Percentiles rank a stretch among this genome's conserved stretches.
Evolutionary conservation across 1,140 invertebrate genomes (phyloP).

Genomic region (Oppia nitens): DNA sequence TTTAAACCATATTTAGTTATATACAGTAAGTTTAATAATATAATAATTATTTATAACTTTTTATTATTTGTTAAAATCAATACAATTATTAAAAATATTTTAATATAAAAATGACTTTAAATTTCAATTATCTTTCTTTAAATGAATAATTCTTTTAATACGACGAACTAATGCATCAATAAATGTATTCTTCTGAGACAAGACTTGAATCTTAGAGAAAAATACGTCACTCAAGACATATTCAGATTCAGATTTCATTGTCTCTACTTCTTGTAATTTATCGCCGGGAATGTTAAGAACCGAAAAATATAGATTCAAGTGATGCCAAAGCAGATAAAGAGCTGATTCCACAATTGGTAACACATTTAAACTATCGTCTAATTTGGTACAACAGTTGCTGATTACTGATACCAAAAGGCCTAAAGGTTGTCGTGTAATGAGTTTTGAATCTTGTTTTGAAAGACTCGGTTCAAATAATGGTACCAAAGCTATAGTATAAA

Average conservation of each 20-base stretch:
- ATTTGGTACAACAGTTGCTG: constrained; percentile 2
- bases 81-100: too few relatives aligned
- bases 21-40: too few relatives aligned
- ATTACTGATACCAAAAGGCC: constrained; percentile 15
- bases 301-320: constrained; percentile 14
- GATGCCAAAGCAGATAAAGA: constrained; percentile 17
- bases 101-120: too few relatives aligned
- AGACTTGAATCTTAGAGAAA: constrained; percentile 16
- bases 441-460: constrained; percentile 2
- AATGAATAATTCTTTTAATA: constrained; percentile 11
- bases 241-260: constrained; percentile 7
- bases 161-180: constrained; percentile 14
- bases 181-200: constrained; percentile 11
- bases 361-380: constrained; percentile 3
- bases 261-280: constrained; percentile 4
- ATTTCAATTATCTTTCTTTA: background rate
- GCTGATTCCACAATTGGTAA: constrained; percentile 2
- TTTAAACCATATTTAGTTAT: too few relatives aligned
- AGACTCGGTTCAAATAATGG: constrained; percentile 15
- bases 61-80: too few relatives aligned
- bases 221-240: constrained; percentile 12
- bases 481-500: background rate
- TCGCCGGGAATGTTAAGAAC: constrained; percentile 2
- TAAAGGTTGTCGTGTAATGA: constrained; percentile 3
- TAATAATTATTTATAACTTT: too few relatives aligned